Conservation (phyloP, 2,113 vertebrate species). For the Anolis carolinensis region DNA sequence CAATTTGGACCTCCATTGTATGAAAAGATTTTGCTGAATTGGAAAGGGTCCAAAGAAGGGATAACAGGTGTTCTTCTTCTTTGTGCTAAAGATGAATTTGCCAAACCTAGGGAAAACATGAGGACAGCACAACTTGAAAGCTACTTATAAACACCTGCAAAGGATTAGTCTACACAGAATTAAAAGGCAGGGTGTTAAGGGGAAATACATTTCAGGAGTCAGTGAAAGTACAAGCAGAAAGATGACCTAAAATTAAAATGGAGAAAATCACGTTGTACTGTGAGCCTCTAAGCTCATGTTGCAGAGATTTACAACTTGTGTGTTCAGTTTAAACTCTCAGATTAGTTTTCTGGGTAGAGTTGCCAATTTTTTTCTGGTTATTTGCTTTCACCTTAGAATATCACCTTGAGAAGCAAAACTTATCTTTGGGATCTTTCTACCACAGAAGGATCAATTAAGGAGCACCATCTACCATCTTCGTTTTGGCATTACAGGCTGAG, state of each 20-base stretch:
- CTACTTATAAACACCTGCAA: constrained; percentile 66
- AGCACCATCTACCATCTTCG: neutral
- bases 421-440: neutral
- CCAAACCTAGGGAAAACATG: constrained; percentile 53
- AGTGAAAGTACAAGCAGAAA: constrained; percentile 51
- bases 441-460: neutral
- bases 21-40: constrained; percentile 56
- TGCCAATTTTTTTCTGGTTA: neutral
- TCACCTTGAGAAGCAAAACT: neutral
- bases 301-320: neutral
- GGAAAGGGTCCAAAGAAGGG: constrained; percentile 50
- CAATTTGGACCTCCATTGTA: constrained; percentile 42
- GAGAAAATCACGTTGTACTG: neutral
- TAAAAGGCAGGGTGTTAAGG: constrained; percentile 11
- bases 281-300: constrained; percentile 15
- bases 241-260: constrained; percentile 58
- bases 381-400: neutral
- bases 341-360: neutral
- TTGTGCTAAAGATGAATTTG: constrained; percentile 58
- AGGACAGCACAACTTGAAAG: constrained; percentile 58
- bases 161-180: constrained; percentile 55
- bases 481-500: neutral
- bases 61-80: constrained; percentile 50
- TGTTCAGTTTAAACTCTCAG: neutral
- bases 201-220: constrained; percentile 54